phyloP scores from a whole-genome alignment of 2,797 vertebrate genomes.

The Halcyon leucocephala region DNA sequence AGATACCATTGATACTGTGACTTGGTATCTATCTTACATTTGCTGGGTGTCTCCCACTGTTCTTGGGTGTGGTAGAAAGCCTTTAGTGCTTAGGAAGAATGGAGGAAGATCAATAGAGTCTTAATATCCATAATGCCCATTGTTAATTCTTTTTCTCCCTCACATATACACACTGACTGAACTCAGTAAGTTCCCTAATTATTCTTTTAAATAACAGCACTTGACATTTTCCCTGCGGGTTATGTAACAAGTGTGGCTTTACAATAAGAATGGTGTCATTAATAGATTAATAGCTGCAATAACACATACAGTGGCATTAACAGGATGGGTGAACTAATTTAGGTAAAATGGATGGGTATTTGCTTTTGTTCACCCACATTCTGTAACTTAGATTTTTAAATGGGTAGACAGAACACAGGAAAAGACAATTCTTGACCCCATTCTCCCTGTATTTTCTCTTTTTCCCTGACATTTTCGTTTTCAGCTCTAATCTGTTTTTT shows the following conservation, averaged over 20 bases:
- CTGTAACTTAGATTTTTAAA: background rate
- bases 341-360: background rate
- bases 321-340: background rate
- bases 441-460: background rate
- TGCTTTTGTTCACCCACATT: background rate
- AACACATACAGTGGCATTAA: background rate
- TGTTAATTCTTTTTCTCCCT: background rate
- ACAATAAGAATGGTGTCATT: background rate
- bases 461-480: background rate
- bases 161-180: background rate
- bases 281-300: conserved; percentile 9
- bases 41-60: background rate
- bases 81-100: background rate
- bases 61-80: background rate
- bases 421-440: background rate
- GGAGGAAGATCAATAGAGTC: background rate
- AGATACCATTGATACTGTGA: background rate
- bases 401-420: background rate
- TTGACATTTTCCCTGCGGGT: conserved; percentile 5
- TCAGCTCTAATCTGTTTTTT: background rate
- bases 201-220: conserved; percentile 11
- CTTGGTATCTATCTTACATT: background rate
- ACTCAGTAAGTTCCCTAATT: background rate
- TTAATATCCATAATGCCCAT: background rate
- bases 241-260: background rate